phyloP scores from a whole-genome alignment of 2,888 invertebrate genomes.

The Coelogynopora nodosa region DNA sequence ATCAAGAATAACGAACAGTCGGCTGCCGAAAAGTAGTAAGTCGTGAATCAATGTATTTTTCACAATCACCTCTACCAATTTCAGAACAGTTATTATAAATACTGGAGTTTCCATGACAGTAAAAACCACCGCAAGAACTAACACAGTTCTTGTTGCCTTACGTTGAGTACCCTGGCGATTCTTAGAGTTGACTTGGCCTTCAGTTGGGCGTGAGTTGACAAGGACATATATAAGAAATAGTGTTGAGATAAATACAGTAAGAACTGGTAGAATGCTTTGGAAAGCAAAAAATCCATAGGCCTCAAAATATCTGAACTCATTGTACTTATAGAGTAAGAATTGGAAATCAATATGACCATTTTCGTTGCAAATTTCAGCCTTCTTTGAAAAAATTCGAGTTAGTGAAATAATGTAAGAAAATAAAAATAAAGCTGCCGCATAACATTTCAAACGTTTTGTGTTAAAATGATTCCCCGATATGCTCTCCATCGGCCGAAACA shows the following conservation, averaged over 20 bases:
- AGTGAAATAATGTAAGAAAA: neutral
- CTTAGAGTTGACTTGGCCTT: neutral
- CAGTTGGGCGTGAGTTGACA: neutral
- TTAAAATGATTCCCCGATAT: neutral
- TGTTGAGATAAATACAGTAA: neutral
- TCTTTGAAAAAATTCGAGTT: neutral
- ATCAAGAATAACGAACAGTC: constrained; percentile 11
- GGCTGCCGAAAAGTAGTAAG: neutral
- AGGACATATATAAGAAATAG: constrained; percentile 8
- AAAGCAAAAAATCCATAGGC: neutral
- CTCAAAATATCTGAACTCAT: constrained; percentile 7
- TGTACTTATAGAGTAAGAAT: neutral
- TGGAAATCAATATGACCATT: neutral
- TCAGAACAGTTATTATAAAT: neutral
- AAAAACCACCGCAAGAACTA: neutral
- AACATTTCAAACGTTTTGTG: neutral
- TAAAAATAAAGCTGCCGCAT: neutral
- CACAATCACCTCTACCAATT: neutral
- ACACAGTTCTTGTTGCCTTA: neutral
- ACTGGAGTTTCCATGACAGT: constrained; percentile 1
- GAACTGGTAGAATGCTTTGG: neutral
- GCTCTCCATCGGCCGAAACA: constrained; percentile 31
- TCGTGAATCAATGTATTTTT: too few species aligned
- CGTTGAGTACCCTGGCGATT: neutral
- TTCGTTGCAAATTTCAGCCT: constrained; percentile 1